Evolutionary conservation across 2,113 vertebrate species (phyloP).

Genomic region (Gymnobelideus leadbeateri): DNA sequence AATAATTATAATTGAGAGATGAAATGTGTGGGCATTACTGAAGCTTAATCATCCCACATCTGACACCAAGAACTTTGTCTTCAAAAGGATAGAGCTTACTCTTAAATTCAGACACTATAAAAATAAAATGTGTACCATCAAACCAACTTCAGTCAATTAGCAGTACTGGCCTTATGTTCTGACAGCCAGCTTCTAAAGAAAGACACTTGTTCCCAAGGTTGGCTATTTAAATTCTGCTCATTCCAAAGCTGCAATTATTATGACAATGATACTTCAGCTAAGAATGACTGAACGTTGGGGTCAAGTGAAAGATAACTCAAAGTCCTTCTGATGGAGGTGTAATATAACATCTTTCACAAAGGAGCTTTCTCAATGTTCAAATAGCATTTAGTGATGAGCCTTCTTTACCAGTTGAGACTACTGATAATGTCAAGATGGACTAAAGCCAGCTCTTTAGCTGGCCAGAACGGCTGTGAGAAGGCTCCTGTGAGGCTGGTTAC

Average conservation of each 20-base stretch:
- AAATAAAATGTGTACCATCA: background rate
- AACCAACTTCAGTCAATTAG: background rate
- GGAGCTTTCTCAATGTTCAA: background rate
- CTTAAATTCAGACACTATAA: background rate
- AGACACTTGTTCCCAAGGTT: background rate
- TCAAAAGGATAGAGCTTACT: background rate
- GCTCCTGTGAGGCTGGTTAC: background rate
- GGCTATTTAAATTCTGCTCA: background rate
- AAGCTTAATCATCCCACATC: background rate
- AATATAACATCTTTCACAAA: background rate
- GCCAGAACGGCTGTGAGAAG: background rate
- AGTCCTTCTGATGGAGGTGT: background rate
- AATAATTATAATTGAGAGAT: background rate
- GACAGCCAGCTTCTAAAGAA: background rate
- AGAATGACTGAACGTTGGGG: background rate
- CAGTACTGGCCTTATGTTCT: background rate
- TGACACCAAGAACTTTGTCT: background rate
- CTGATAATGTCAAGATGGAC: background rate
- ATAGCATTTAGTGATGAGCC: background rate
- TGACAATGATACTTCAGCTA: slow-evolving; percentile 1
- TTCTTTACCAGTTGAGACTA: background rate
- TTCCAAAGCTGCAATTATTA: slow-evolving; percentile 2
- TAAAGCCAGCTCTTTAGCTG: background rate
- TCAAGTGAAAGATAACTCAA: slow-evolving; percentile 6
- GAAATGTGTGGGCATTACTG: background rate